Percentiles rank a stretch among this genome's conserved stretches.
Conservation (phyloP, 2,888 invertebrate genomes). For the Sesia apiformis region DNA sequence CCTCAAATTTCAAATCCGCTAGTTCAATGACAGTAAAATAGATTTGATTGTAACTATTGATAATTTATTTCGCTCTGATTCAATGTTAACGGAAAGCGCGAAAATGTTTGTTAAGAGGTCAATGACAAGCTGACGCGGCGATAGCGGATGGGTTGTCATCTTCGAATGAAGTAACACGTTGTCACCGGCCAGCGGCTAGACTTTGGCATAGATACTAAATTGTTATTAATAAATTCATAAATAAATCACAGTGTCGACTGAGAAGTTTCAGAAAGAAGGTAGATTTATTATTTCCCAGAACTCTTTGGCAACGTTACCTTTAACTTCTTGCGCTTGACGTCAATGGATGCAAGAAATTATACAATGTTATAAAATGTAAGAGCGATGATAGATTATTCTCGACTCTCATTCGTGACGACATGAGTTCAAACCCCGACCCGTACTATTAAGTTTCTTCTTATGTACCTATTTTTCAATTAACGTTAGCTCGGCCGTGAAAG, state of each 20-base stretch:
- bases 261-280: neutral
- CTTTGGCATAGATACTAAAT: neutral
- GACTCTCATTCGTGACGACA: too few species aligned
- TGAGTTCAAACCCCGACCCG: too few species aligned
- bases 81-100: conserved; percentile 22
- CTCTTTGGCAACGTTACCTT: neutral
- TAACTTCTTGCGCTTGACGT: conserved; percentile 1
- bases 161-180: too few species aligned
- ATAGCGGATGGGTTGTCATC: neutral
- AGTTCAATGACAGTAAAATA: too few species aligned
- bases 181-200: neutral
- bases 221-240: neutral
- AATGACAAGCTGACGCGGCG: conserved; percentile 30
- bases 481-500: too few species aligned
- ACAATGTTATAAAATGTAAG: neutral
- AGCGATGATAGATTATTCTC: too few species aligned
- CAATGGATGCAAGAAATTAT: neutral
- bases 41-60: neutral
- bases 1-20: too few species aligned
- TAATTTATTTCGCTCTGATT: conserved; percentile 14
- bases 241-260: neutral
- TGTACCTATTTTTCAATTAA: too few species aligned
- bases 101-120: conserved; percentile 29
- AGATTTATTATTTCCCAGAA: conserved; percentile 1
- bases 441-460: too few species aligned